Percentiles rank a stretch among this genome's conserved stretches.
Conservation (phyloP, 2,113 vertebrate genomes). For the Oryzias javanicus region DNA sequence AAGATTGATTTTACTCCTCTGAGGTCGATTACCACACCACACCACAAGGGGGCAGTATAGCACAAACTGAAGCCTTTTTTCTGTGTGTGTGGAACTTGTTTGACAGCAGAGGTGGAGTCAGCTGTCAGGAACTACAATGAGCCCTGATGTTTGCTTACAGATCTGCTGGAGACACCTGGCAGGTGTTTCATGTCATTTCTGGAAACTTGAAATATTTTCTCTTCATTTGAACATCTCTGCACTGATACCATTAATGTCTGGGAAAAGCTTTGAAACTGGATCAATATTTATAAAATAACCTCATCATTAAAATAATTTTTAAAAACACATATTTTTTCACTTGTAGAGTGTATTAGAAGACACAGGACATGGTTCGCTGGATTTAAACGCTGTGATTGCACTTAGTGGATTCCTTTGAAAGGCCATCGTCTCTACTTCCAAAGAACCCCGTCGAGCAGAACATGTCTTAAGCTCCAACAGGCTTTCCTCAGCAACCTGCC, state of each 20-base stretch:
- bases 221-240: background rate
- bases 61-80: background rate
- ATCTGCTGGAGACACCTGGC: too few relatives aligned
- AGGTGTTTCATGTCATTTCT: too few relatives aligned
- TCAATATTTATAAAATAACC: background rate
- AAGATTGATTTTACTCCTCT: background rate
- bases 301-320: too few relatives aligned
- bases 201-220: too few relatives aligned
- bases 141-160: too few relatives aligned
- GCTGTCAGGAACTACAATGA: background rate
- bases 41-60: constrained; percentile 50
- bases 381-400: background rate
- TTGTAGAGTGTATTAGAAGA: too few relatives aligned
- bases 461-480: constrained; percentile 11
- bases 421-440: background rate
- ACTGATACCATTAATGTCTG: too few relatives aligned
- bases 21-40: background rate
- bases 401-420: background rate
- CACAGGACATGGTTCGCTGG: background rate
- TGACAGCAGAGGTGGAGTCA: background rate
- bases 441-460: background rate
- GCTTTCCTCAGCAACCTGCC: constrained; percentile 2
- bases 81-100: too few relatives aligned
- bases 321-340: too few relatives aligned
- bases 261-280: background rate